phyloP scores from a whole-genome alignment of 2,797 vertebrate species.

The Podargus strigoides region DNA sequence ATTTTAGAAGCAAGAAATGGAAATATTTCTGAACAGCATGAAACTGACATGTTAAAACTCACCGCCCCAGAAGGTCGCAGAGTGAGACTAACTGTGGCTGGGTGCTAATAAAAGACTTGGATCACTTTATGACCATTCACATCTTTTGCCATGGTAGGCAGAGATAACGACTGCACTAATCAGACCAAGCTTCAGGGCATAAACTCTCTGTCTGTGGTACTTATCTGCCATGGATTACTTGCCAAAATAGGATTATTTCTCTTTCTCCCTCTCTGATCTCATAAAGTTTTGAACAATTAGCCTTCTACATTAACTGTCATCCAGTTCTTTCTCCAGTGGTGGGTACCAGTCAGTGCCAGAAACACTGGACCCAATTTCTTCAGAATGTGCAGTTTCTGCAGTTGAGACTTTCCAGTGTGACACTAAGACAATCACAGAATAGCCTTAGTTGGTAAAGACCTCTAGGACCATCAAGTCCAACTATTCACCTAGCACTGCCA shows the following conservation, averaged over 20 bases:
- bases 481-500: no score
- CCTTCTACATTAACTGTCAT: background rate
- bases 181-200: background rate
- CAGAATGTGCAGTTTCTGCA: background rate
- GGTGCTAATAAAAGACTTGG: background rate
- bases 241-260: background rate
- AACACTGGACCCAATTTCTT: background rate
- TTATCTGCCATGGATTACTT: background rate
- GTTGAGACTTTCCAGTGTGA: background rate
- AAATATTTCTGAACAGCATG: background rate
- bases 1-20: slow-evolving; percentile 8
- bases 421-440: background rate
- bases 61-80: background rate
- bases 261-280: background rate
- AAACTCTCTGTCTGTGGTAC: background rate
- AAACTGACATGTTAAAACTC: background rate
- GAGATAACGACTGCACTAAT: background rate
- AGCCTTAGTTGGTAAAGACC: no score
- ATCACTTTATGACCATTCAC: background rate
- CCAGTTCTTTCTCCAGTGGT: background rate
- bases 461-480: no score
- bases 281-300: slow-evolving; percentile 8
- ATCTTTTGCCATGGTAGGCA: background rate
- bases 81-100: background rate
- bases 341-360: background rate